Evolutionary conservation across 2,888 invertebrate species (phyloP), one percentile per base, ranked within the genome.

Genomic region (Noctua comes): DNA sequence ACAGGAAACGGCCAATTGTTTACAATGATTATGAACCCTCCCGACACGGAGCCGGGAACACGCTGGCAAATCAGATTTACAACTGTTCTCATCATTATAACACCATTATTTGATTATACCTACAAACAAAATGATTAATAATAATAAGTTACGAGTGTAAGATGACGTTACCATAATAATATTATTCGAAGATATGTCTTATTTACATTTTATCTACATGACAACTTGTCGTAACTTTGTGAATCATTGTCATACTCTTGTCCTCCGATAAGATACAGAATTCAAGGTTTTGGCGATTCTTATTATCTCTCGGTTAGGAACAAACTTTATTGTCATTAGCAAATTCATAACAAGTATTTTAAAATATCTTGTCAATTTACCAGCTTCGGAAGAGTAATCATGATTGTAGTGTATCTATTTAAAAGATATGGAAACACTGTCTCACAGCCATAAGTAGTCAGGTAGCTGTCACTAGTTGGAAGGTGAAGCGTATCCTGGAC

Each of bases 1-100:
- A 84, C 89, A 84, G 87, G 86, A 86, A 88, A 88, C 84, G 79
- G 77, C 86, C 83, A 85, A 89, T 88, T 90, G 88, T 88, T 91
- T 88, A 86, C 77, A 84, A 86, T 78, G 79, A 79, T 82, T 88
- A 89, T 86, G 79, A 88, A 87, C 81, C 83, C 68, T 88, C 84
- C 84, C 82, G 77, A 71, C 78, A 70, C 76, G 27, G 18, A 66
- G 66, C 66, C 43, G 66, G 66, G 75, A 54, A 21, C 74, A n/a
- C 73, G 66, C 57, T 62, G 59, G 40, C 46, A 65, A 68, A 85
- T 85, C 68, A 62, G 59, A 76, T 84, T 79, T 66, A 48, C 51
- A 72, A 76, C 62, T 76, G 31, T 51, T 64, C 27, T 51, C 57
- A 73, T 59, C 57, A 77, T 74, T 59, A 68, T 43, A 73, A 72